Evolutionary conservation across 1,140 invertebrate species (phyloP).

Genomic region (Achatina immaculata): DNA sequence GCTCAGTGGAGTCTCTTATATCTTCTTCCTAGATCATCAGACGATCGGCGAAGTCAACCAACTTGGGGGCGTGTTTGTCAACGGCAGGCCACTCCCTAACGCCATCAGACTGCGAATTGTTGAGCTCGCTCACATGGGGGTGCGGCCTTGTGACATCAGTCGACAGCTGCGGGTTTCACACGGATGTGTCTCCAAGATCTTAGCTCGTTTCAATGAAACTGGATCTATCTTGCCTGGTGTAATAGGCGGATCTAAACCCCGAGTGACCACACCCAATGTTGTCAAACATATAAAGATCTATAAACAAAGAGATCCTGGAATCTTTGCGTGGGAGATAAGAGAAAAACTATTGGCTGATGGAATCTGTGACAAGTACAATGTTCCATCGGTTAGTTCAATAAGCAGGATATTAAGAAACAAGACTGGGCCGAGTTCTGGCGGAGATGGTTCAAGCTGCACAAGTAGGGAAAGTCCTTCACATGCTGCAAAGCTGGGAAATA

Average conservation of each 20-base stretch:
- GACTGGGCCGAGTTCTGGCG: slow-evolving; percentile 78
- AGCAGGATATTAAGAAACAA: slow-evolving; percentile 86
- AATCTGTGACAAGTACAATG: slow-evolving; percentile 98
- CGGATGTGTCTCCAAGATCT: slow-evolving; percentile 95
- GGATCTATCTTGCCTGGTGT: slow-evolving; percentile 66
- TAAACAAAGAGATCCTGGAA: slow-evolving; percentile 94
- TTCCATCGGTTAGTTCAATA: slow-evolving; percentile 98
- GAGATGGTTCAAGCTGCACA: slow-evolving; percentile 6
- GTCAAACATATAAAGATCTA: slow-evolving; percentile 94
- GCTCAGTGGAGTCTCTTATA: too few species aligned
- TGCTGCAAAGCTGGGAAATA: slow-evolving; percentile 9
- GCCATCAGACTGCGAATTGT: slow-evolving; percentile 88
- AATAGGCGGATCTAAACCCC: slow-evolving; percentile 85
- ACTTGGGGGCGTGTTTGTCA: too few species aligned
- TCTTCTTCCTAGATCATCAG: slow-evolving; percentile 56
- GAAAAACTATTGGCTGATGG: slow-evolving; percentile 80
- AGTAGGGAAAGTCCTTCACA: slow-evolving; percentile 25
- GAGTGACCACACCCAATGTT: slow-evolving; percentile 95
- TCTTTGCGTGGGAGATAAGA: slow-evolving; percentile 95
- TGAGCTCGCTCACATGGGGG: slow-evolving; percentile 90
- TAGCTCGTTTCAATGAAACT: slow-evolving; percentile 69
- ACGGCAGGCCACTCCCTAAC: slow-evolving; percentile 88
- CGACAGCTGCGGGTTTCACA: slow-evolving; percentile 92
- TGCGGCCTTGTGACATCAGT: slow-evolving; percentile 95
- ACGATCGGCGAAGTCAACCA: slow-evolving; percentile 85